Evolutionary conservation across 2,888 invertebrate species (phyloP).

Genomic region (Morpho deidamia): DNA sequence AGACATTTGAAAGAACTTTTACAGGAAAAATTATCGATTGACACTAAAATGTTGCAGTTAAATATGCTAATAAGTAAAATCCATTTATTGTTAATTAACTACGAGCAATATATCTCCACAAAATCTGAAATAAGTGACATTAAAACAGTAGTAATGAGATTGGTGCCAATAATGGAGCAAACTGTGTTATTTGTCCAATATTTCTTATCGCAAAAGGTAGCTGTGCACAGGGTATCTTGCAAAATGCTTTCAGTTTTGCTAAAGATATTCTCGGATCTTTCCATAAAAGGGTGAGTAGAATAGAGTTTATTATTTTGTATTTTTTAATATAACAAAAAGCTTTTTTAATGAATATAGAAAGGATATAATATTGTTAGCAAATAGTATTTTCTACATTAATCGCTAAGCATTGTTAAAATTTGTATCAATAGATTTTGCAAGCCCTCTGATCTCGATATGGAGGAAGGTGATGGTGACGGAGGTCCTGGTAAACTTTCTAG

Average conservation of each 20-base stretch:
- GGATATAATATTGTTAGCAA: too few relatives aligned
- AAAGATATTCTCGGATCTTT: conserved; percentile 90
- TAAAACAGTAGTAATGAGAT: conserved; percentile 57
- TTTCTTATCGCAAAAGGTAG: conserved; percentile 87
- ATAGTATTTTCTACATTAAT: too few relatives aligned
- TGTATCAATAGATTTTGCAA: conserved; percentile 88
- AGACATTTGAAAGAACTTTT: conserved; percentile 83
- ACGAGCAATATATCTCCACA: conserved; percentile 58
- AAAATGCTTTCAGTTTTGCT: conserved; percentile 91
- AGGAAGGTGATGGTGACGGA: conserved; percentile 84
- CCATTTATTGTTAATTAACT: conserved; percentile 50
- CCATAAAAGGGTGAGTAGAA: conserved; percentile 81
- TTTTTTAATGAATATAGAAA: neutral
- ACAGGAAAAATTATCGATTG: conserved; percentile 79
- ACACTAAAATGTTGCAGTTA: conserved; percentile 80
- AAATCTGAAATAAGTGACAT: conserved; percentile 36
- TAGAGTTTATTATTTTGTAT: neutral
- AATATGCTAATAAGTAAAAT: conserved; percentile 59
- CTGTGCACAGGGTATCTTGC: conserved; percentile 86
- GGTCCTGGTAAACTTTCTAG: conserved; percentile 79
- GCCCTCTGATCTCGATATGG: conserved; percentile 89
- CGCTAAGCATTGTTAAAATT: neutral
- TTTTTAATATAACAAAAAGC: too few relatives aligned
- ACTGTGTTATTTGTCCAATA: conserved; percentile 86
- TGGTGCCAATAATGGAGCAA: conserved; percentile 87